These are phyloP conservation scores for Bruchidius siliquastri DNA, from an alignment of 2,888 invertebrate species.

Conservation along the genomic window DNA sequence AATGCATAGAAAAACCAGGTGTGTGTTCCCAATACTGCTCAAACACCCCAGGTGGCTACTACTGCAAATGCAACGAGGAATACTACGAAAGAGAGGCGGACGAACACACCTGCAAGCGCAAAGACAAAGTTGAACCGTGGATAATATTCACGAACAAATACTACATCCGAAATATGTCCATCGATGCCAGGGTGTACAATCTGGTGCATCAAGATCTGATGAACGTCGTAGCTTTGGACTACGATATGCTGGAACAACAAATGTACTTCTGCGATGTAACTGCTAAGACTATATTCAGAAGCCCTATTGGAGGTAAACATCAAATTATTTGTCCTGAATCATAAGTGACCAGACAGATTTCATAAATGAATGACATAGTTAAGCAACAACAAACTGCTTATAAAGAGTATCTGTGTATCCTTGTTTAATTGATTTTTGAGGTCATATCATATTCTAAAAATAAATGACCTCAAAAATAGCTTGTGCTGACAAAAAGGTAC, in stretches of 20 bases:
- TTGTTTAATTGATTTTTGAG: no score
- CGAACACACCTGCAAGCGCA: constrained; percentile 85
- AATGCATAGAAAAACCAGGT: constrained; percentile 81
- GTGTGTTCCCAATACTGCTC: constrained; percentile 94
- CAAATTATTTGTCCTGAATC: no score
- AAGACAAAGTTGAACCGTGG: constrained; percentile 79
- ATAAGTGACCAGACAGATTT: no score
- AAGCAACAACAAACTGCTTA: no score
- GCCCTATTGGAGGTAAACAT: constrained; percentile 50
- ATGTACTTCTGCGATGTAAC: constrained; percentile 96
- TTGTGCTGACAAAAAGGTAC: no score
- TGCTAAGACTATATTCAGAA: constrained; percentile 87
- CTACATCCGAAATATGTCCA: constrained; percentile 92
- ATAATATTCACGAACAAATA: constrained; percentile 94
- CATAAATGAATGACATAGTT: no score
- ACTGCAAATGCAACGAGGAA: constrained; percentile 91
- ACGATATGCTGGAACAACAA: constrained; percentile 76
- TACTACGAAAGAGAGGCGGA: constrained; percentile 84
- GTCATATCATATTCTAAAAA: no score
- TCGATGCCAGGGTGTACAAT: constrained; percentile 79
- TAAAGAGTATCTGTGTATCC: no score
- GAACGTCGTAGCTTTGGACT: constrained; percentile 95
- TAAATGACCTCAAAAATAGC: no score
- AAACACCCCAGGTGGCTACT: constrained; percentile 91
- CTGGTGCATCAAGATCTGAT: constrained; percentile 90